These are phyloP conservation scores for Saccopteryx leptura DNA, from an alignment of 2,113 vertebrate genomes.

Conservation along the genomic window DNA sequence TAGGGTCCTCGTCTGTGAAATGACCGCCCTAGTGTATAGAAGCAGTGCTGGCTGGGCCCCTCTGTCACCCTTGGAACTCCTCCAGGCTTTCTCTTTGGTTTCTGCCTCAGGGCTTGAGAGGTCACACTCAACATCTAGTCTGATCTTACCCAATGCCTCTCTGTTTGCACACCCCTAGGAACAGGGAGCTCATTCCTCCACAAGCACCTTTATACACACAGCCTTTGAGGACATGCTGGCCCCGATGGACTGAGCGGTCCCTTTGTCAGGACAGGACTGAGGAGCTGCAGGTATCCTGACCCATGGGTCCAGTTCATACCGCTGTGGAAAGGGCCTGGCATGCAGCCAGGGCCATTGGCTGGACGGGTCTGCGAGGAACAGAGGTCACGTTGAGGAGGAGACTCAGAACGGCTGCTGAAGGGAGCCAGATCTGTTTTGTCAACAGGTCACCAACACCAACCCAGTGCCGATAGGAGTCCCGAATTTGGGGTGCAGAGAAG, in stretches of 20 bases:
- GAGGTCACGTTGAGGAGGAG: background rate
- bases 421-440: background rate
- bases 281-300: background rate
- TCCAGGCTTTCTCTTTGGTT: background rate
- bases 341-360: background rate
- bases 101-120: background rate
- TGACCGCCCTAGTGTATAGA: fast-evolving
- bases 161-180: background rate
- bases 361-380: background rate
- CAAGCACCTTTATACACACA: background rate
- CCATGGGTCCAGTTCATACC: background rate
- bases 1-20: background rate
- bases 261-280: background rate
- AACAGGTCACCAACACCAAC: background rate
- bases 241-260: background rate
- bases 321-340: too few species aligned
- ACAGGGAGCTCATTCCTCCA: background rate
- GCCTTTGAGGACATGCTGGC: background rate
- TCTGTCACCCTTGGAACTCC: background rate
- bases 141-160: background rate
- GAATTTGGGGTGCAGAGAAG: background rate
- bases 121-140: background rate
- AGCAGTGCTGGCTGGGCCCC: background rate
- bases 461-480: background rate
- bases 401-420: background rate